Evolutionary conservation across 2,113 vertebrate genomes (phyloP), one percentile per base, ranked within the genome.

Genomic region (Danio rerio): DNA sequence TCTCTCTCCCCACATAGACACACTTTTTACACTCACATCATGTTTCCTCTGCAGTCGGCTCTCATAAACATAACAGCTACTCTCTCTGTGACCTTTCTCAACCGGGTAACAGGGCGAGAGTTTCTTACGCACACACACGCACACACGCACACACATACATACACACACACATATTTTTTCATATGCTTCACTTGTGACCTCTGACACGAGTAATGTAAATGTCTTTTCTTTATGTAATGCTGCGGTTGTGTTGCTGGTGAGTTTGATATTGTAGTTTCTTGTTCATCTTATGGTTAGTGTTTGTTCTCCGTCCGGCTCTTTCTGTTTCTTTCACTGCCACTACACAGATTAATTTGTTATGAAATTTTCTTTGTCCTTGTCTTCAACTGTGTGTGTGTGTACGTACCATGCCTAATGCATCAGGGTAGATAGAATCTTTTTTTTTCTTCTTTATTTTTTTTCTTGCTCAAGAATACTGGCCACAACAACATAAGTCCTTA

Each of bases 1-100:
- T 55, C n/a, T 63, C 50, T 76, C 13, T 69, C 16, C 12, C 20
- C 40, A 66, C 50, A 49, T 10, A 15, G 50, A 10, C 47, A 47
- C 50, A 13, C 70, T 55, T 79, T 83, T 13, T 40, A 15, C 52
- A 58, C 18, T 11, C 42, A 74, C 61, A 16, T 74, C 62, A 50
- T 59, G 47, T 84, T 59, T 12, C 42, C 11, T 21, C n/a, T 18
- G 11, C 16, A 59, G 55, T 12, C n/a, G 10, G 62, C 52, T 20
- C 21, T 65, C 75, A 59, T 58, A 84, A 71, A 69, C 62, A 86
- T 81, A 81, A 81, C 82, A 56, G 68, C 72, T 50, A 66, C 83
- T 55, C 40, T 81, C 49, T 82, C 69, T 84, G 87, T 88, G 87
- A 82, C 73, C 73, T 11, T 68, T 77, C 5, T 7, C 9, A 49